These are phyloP conservation scores for Mayetiola destructor DNA, from an alignment of 2,888 invertebrate genomes.

Conservation along the genomic window DNA sequence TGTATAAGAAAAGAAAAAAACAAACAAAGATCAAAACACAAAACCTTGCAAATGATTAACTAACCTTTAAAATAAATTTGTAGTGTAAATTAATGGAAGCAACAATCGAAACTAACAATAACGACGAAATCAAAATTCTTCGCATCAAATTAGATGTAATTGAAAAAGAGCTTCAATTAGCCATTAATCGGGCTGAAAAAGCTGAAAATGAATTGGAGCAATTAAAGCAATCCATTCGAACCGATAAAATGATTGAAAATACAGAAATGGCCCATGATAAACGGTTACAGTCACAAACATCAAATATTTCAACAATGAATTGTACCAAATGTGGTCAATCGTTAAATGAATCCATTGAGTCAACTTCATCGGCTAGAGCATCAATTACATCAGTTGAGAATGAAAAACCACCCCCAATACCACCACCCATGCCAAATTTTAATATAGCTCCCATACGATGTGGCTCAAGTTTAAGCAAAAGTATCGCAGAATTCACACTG, in stretches of 20 bases:
- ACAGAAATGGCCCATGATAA: neutral
- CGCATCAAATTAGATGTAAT: slow-evolving; percentile 42
- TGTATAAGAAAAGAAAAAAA: neutral
- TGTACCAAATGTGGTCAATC: slow-evolving; percentile 19
- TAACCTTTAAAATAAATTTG: slow-evolving; percentile 3
- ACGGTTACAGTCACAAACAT: neutral
- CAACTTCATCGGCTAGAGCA: slow-evolving; percentile 29
- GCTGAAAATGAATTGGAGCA: slow-evolving; percentile 37
- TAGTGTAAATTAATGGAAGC: slow-evolving; percentile 41
- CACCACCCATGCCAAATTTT: slow-evolving; percentile 28
- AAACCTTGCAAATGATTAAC: neutral
- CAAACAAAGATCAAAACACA: neutral
- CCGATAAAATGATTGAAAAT: neutral
- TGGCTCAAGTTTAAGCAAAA: slow-evolving; percentile 16
- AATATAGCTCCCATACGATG: slow-evolving; percentile 21
- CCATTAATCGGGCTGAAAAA: slow-evolving; percentile 37
- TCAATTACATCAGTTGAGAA: slow-evolving; percentile 30
- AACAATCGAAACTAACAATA: slow-evolving; percentile 38
- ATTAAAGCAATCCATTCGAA: slow-evolving; percentile 17
- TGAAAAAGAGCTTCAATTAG: slow-evolving; percentile 39
- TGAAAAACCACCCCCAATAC: slow-evolving; percentile 27
- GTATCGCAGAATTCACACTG: slow-evolving; percentile 18
- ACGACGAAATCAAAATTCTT: slow-evolving; percentile 40
- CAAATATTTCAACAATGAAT: neutral
- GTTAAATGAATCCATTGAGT: slow-evolving; percentile 19